Conservation (phyloP, 2,888 invertebrate species). For the Cyclophora punctaria region DNA sequence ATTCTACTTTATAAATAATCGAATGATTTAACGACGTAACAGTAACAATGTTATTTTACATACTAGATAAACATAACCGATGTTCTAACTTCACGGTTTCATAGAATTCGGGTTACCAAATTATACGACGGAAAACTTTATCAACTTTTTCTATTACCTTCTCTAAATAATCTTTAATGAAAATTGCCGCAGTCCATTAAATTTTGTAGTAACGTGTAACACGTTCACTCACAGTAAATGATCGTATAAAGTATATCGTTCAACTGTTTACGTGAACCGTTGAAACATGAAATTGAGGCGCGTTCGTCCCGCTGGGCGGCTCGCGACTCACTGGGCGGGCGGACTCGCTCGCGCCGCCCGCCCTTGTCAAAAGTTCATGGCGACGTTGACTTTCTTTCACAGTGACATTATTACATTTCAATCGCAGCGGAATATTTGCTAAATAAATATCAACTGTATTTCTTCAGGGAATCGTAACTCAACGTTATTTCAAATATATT, state of each 20-base stretch:
- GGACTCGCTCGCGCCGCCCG: constrained; percentile 28
- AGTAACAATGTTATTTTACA: too few relatives aligned
- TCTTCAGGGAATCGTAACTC: constrained; percentile 25
- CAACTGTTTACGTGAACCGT: constrained; percentile 32
- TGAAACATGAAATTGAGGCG: constrained; percentile 25
- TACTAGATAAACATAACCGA: too few relatives aligned
- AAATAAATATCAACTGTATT: constrained; percentile 37
- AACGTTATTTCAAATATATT: too few relatives aligned
- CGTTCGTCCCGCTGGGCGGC: constrained; percentile 52
- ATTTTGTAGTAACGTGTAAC: too few relatives aligned
- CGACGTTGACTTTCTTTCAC: constrained; percentile 51
- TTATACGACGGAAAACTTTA: too few relatives aligned
- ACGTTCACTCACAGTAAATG: constrained; percentile 27
- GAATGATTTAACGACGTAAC: too few relatives aligned
- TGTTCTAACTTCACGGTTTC: too few relatives aligned
- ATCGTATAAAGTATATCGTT: constrained; percentile 28
- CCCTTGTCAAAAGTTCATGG: constrained; percentile 68
- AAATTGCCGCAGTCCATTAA: too few relatives aligned
- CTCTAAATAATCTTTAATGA: too few relatives aligned
- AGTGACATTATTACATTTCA: constrained; percentile 50
- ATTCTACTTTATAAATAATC: too few relatives aligned
- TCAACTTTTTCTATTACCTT: too few relatives aligned
- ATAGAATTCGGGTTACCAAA: too few relatives aligned
- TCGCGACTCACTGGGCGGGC: constrained; percentile 65
- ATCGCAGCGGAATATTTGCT: constrained; percentile 36